These are phyloP conservation scores for Drosophila stalkeri DNA, from an alignment of 2,888 invertebrate genomes.

Conservation along the genomic window DNA sequence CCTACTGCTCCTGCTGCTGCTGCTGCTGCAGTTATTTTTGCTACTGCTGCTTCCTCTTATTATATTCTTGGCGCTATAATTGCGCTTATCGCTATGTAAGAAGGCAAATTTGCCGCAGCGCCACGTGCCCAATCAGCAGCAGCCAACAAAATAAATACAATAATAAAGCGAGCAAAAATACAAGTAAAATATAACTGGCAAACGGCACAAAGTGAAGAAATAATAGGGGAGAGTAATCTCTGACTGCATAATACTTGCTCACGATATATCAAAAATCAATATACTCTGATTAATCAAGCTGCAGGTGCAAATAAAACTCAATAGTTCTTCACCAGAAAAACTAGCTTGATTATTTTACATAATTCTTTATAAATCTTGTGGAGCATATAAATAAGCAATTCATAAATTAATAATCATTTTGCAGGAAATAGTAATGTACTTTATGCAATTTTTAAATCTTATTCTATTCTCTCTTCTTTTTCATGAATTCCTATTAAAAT, in stretches of 20 bases:
- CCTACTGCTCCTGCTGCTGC: background rate
- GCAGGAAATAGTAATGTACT: too few species aligned
- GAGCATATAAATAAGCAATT: background rate
- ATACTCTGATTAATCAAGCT: too few species aligned
- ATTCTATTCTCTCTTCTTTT: too few species aligned
- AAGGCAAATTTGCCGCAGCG: slow-evolving; percentile 68
- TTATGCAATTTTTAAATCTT: too few species aligned
- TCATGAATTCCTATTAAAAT: too few species aligned
- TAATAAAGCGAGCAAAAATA: slow-evolving; percentile 24
- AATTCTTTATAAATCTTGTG: background rate
- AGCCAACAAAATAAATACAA: slow-evolving; percentile 12
- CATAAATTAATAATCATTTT: too few species aligned
- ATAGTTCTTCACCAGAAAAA: background rate
- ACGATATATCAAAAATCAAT: background rate
- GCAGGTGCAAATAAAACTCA: background rate
- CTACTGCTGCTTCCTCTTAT: slow-evolving; percentile 6
- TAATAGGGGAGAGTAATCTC: background rate
- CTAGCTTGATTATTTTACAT: background rate
- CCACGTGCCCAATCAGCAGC: slow-evolving; percentile 49
- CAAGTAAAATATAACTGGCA: slow-evolving; percentile 23
- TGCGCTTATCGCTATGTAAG: slow-evolving; percentile 77
- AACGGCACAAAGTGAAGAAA: slow-evolving; percentile 24
- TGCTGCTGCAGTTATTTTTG: slow-evolving; percentile 6
- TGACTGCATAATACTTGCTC: slow-evolving; percentile 5
- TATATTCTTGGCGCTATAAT: slow-evolving; percentile 55